Conservation (phyloP, 2,797 vertebrate genomes). For the Cyprinella venusta region DNA sequence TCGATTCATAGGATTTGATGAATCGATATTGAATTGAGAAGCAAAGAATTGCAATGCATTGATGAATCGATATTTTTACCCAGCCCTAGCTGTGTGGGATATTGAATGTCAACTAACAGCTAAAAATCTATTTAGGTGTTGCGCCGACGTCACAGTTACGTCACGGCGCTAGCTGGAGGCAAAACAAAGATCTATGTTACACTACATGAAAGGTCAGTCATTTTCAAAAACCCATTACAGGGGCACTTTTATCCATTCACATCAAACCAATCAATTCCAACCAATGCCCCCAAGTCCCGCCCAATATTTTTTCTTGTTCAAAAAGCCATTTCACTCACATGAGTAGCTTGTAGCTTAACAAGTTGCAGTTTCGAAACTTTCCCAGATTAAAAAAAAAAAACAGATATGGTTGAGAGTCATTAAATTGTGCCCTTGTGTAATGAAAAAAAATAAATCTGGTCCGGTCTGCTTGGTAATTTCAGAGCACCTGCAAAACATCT, state of each 20-base stretch:
- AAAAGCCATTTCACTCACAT: neutral
- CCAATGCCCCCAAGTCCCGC: neutral
- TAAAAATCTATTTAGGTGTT: no score
- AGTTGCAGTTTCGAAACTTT: neutral
- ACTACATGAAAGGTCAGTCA: no score
- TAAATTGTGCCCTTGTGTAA: slow-evolving; percentile 33
- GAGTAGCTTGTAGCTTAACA: neutral
- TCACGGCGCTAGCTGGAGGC: no score
- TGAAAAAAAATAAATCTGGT: slow-evolving; percentile 42
- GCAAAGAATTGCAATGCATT: no score
- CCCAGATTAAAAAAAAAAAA: slow-evolving; percentile 17
- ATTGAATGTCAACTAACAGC: no score
- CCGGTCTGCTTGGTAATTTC: slow-evolving; percentile 37
- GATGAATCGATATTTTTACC: no score
- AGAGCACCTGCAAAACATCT: slow-evolving; percentile 43
- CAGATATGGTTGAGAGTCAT: slow-evolving; percentile 44
- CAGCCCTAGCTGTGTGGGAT: no score
- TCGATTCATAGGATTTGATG: no score
- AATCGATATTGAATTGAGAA: no score
- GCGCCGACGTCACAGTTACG: no score
- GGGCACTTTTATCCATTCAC: neutral
- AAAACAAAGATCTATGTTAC: no score
- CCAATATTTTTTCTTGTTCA: neutral
- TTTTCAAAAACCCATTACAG: no score
- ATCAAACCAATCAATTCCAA: neutral